Conservation (phyloP, 1,140 invertebrate species). For the Sitophilus oryzae region DNA sequence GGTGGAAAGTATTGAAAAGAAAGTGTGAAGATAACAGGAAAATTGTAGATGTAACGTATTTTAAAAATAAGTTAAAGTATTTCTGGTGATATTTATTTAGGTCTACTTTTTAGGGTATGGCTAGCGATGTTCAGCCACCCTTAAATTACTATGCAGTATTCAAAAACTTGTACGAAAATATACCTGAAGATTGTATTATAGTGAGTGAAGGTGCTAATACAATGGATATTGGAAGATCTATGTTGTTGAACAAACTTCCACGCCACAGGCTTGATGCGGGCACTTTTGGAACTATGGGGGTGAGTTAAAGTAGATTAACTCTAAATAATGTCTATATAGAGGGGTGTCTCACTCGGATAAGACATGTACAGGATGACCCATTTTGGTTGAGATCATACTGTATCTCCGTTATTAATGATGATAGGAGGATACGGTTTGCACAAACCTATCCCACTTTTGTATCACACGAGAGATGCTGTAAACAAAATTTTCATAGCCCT, state of each 20-base stretch:
- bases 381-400: too few species aligned
- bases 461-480: too few species aligned
- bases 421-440: too few species aligned
- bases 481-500: too few species aligned
- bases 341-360: too few species aligned
- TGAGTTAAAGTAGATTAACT: too few species aligned
- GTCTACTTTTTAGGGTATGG: slow-evolving; percentile 45
- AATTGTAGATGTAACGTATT: slow-evolving; percentile 51
- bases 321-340: not conserved
- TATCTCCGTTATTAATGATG: too few species aligned
- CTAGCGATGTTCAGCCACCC: slow-evolving; percentile 61
- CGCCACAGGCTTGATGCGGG: slow-evolving; percentile 84
- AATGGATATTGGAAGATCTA: slow-evolving; percentile 93
- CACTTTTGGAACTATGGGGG: slow-evolving; percentile 96
- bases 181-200: slow-evolving; percentile 81
- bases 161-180: slow-evolving; percentile 64
- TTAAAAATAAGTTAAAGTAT: slow-evolving; percentile 1
- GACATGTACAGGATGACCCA: too few species aligned
- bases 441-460: too few species aligned
- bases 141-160: slow-evolving; percentile 93
- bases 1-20: slow-evolving; percentile 54
- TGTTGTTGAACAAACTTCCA: slow-evolving; percentile 76
- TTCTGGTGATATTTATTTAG: too few species aligned
- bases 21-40: slow-evolving; percentile 57
- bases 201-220: slow-evolving; percentile 98